These are phyloP conservation scores for Leptura quadrifasciata DNA, from an alignment of 2,888 invertebrate genomes.

Conservation along the genomic window DNA sequence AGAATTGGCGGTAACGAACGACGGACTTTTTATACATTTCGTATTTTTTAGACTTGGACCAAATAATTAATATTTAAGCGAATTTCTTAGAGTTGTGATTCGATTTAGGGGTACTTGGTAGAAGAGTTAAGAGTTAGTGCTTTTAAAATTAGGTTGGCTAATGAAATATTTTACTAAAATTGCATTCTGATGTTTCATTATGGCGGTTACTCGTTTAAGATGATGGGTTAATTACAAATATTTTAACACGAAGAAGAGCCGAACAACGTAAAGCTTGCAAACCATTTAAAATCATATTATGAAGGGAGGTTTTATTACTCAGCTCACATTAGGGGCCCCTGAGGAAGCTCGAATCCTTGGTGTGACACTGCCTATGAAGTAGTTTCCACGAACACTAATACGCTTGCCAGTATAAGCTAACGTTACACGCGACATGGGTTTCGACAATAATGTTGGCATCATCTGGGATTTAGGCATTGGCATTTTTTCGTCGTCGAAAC, in stretches of 20 bases:
- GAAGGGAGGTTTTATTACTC: not conserved
- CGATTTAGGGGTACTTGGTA: constrained; percentile 56
- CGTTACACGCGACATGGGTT: too few species aligned
- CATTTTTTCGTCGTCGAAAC: too few species aligned
- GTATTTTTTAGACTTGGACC: constrained; percentile 58
- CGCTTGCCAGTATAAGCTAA: too few species aligned
- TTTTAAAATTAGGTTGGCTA: constrained; percentile 42
- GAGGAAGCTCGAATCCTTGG: too few species aligned
- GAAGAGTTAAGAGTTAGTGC: constrained; percentile 52
- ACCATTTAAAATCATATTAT: not conserved
- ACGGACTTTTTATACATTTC: constrained; percentile 47
- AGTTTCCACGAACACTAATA: too few species aligned
- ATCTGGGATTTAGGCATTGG: too few species aligned
- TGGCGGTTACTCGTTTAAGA: not conserved
- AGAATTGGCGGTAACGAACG: constrained; percentile 64
- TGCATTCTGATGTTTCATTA: constrained; percentile 29
- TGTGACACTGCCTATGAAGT: too few species aligned
- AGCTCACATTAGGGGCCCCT: not conserved
- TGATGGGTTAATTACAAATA: not conserved
- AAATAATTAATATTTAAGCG: constrained; percentile 59
- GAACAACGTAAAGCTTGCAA: not conserved
- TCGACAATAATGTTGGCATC: too few species aligned
- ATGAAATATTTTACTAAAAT: constrained; percentile 24
- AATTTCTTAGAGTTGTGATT: constrained; percentile 66
- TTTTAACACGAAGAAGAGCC: not conserved